Evolutionary conservation across 2,797 vertebrate genomes (phyloP).

Genomic region (Pampus argenteus): DNA sequence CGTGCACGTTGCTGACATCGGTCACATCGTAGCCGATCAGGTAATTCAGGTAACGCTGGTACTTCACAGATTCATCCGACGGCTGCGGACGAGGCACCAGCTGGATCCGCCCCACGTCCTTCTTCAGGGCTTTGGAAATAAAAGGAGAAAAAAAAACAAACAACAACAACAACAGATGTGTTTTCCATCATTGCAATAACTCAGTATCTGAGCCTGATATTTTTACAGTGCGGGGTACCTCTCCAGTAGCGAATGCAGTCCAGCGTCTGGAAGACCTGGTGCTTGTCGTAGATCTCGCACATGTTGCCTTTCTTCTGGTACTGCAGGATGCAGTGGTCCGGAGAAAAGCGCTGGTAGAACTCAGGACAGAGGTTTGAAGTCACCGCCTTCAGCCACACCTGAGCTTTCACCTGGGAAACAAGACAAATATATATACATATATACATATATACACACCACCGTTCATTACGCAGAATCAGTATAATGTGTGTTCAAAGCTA

Average conservation of each 20-base stretch:
- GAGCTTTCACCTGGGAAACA: constrained; percentile 88
- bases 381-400: constrained; percentile 94
- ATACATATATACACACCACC: background rate
- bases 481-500: background rate
- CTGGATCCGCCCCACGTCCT: constrained; percentile 93
- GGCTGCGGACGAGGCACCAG: constrained; percentile 87
- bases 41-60: constrained; percentile 92
- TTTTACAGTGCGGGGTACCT: constrained; percentile 55
- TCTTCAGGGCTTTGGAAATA: constrained; percentile 86
- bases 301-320: constrained; percentile 97
- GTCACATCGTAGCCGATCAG: constrained; percentile 98
- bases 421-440: no score
- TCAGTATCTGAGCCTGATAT: no score
- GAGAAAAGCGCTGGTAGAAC: constrained; percentile 91
- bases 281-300: constrained; percentile 98
- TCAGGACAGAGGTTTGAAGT: constrained; percentile 89
- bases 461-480: background rate
- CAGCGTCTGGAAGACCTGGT: constrained; percentile 97
- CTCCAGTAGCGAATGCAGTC: constrained; percentile 98
- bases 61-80: constrained; percentile 87
- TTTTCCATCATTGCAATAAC: background rate
- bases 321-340: constrained; percentile 93
- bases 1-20: constrained; percentile 96
- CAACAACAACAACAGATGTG: background rate
- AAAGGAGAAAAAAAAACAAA: constrained; percentile 4